A percentile compares a stretch with the other conserved stretches of the same genome.
phyloP scores from a whole-genome alignment of 2,888 invertebrate genomes.

The Camptogramma bilineatum region DNA sequence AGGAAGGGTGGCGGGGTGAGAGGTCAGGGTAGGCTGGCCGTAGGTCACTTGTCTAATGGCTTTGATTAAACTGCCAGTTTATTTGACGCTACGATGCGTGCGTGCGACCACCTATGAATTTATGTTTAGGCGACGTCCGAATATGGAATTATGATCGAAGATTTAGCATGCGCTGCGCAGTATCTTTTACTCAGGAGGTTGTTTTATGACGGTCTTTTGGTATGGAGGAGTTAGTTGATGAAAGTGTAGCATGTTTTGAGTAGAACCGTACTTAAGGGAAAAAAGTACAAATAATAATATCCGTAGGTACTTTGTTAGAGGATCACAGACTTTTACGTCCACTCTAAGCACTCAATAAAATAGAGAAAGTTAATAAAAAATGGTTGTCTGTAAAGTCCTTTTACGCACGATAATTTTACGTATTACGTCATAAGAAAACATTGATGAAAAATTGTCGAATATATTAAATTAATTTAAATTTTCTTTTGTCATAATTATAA shows the following conservation, averaged over 20 bases:
- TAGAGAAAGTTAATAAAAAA: no score
- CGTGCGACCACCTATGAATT: conserved; percentile 82
- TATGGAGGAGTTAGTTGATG: not conserved
- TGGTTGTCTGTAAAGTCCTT: no score
- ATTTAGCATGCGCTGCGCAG: conserved; percentile 55
- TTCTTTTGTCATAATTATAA: no score
- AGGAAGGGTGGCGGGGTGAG: conserved; percentile 58
- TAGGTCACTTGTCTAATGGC: conserved; percentile 84
- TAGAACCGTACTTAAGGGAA: no score
- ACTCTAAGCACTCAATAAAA: no score
- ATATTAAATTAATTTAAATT: no score
- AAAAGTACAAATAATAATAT: no score
- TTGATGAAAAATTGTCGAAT: no score
- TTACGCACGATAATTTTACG: no score
- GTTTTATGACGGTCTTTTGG: conserved; percentile 7
- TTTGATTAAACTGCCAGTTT: conserved; percentile 86
- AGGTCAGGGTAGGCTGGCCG: conserved; percentile 63
- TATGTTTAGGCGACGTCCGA: conserved; percentile 78
- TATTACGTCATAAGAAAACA: no score
- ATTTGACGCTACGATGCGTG: conserved; percentile 84
- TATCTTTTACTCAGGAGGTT: conserved; percentile 18
- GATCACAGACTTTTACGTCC: no score
- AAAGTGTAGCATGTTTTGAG: not conserved
- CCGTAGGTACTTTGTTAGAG: no score
- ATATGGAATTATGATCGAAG: conserved; percentile 76